Evolutionary conservation across 2,113 vertebrate genomes (phyloP).

Genomic region (Benitochromis conjunctus): DNA sequence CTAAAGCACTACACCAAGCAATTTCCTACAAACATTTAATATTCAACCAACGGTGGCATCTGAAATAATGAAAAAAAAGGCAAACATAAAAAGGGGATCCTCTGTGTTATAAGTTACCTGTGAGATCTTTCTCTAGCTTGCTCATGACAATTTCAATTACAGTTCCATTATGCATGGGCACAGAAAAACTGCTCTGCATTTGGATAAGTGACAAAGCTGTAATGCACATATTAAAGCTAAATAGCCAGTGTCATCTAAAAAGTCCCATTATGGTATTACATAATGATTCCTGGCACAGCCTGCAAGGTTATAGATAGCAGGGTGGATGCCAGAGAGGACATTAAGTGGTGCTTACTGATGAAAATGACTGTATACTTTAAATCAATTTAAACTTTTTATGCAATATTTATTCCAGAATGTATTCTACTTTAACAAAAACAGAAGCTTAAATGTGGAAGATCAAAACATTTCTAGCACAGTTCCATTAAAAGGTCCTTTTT

Average conservation of each 20-base stretch:
- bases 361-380: constrained; percentile 11
- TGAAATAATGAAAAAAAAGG: neutral
- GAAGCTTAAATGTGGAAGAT: neutral
- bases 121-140: neutral
- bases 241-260: constrained; percentile 18
- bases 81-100: neutral
- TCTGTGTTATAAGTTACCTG: neutral
- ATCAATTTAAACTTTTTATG: neutral
- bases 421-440: neutral
- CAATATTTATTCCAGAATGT: neutral
- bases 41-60: neutral
- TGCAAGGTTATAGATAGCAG: constrained; percentile 11
- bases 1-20: neutral
- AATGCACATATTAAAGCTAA: neutral
- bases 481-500: neutral
- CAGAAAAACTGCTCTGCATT: neutral
- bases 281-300: constrained; percentile 21
- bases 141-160: neutral
- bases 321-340: neutral
- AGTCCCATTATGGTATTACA: neutral
- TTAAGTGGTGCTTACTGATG: neutral
- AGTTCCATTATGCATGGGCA: neutral
- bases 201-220: constrained; percentile 25
- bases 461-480: neutral
- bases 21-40: neutral